Base-by-base conservation (phyloP, 2,888 invertebrate genomes). In the Apamea anceps region DNA sequence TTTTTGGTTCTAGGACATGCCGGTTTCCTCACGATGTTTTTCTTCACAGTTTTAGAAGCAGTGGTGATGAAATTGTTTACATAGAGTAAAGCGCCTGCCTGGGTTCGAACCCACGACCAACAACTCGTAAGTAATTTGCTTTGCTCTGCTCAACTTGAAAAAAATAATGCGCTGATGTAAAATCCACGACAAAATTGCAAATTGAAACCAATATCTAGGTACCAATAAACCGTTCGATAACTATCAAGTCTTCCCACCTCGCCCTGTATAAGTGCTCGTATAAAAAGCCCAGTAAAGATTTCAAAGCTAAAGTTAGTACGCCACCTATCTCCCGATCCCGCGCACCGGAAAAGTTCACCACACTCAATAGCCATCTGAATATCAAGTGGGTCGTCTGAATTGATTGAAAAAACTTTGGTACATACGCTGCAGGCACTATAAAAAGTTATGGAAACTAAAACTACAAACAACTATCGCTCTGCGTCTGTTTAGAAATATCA, bases 291-390 rank as follows among this genome's bases (percentile, higher is more conserved):
- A 51, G 77, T 82, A 80, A 84, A 83, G 76, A 87, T 90, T 87
- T 77, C 75, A 82, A 87, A 86, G 85, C 72, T 37, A 72, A 80
- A 89, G 86, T 89, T 85, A 84, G 84, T 87, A 66, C 57, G 81
- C 72, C 86, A 84, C 91, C 90, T 91, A 91, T 91, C 89, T 91
- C 84, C 84, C 83, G 86, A 90, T 89, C 81, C 90, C 77, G 82
- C 80, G 85, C 88, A 87, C 88, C 83, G 90, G 87, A 90, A 92
- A 93, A 91, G 85, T 91, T 93, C 89, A 88, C 92, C 93, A 90
- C 92, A 94, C 93, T 93, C 94, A 92, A 94, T 94, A 94, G 92
- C 94, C 93, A 92, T 94, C 92, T 91, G 94, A 93, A 94, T 94
- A 94, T 93, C 93, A 94, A 94, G 93, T 93, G 91, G 92, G 92